Evolutionary conservation across 2,888 invertebrate species (phyloP), one percentile per base, ranked within the genome.

Genomic region (Euspilapteryx auroguttella): DNA sequence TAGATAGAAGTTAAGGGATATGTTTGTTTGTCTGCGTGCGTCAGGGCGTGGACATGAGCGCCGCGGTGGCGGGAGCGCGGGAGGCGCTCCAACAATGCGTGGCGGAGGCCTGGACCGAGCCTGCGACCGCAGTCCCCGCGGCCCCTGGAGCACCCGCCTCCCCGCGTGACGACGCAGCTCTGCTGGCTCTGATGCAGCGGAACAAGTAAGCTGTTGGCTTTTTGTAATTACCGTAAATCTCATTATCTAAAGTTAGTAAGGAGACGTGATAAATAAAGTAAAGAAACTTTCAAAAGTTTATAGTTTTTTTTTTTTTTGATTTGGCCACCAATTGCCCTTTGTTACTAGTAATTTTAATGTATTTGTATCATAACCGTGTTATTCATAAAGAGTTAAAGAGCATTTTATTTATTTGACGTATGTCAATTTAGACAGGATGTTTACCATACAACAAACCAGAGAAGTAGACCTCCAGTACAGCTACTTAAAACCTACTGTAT

Each of bases 1-100:
- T n/a, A n/a, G n/a, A n/a, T n/a, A n/a, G n/a, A n/a, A n/a, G n/a
- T n/a, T n/a, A n/a, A n/a, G n/a, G n/a, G 12, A 17, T 8, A 22
- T n/a, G 11, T 7, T 5, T 21, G 13, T 22, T 6, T 14, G 23
- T 13, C 6, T 17, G 12, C 27, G 12, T 22, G 9, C 6, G 7
- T 25, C 42, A 71, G 71, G 71, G 66, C 10, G 62, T 63, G 32
- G 71, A 73, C 40, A 68, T 69, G 69, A 69, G 69, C 35, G 42
- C 41, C 2, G 54, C 55, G 0, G 68, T 73, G 42, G 47, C 48
- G 31, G 52, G 54, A 10, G 66, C 71, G n/a, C 62, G 69, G 22
- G 46, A 35, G 30, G 66, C 68, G 30, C 51, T 73, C n/a, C n/a
- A n/a, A n/a, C n/a, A n/a, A 35, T 25, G 32, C 8, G 53, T 50